Conservation (phyloP, 1,140 invertebrate genomes). For the Melitaea cinxia region DNA sequence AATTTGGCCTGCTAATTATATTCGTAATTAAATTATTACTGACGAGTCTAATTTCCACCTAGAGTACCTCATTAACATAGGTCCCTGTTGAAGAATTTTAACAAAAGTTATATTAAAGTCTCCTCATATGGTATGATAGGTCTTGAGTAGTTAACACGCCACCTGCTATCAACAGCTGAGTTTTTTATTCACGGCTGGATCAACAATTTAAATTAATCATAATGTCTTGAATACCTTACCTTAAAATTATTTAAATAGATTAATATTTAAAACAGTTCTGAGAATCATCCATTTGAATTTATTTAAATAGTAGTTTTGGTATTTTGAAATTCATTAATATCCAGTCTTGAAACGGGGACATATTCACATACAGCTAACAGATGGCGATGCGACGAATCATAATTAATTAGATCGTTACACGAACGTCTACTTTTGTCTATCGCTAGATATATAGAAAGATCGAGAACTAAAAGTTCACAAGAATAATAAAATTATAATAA, state of each 20-base stretch:
- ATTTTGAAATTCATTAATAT: conserved; percentile 1
- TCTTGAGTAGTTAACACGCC: conserved; percentile 21
- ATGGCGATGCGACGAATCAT: not conserved
- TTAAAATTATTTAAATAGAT: not conserved
- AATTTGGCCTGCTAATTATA: not conserved
- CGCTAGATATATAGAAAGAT: not conserved
- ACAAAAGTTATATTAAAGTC: conserved; percentile 18
- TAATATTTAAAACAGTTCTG: conserved; percentile 4
- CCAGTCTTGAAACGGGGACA: not conserved
- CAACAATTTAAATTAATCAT: conserved; percentile 20
- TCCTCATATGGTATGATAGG: conserved; percentile 27
- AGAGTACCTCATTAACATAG: conserved; percentile 15
- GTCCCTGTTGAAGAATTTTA: conserved; percentile 3
- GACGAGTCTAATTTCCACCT: conserved; percentile 11
- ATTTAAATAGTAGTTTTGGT: not conserved
- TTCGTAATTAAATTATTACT: not conserved
- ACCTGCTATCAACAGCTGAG: conserved; percentile 38
- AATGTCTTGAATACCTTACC: conserved; percentile 6
- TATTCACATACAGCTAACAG: not conserved
- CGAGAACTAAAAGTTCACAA: not conserved
- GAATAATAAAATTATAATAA: not conserved
- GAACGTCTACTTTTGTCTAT: not conserved
- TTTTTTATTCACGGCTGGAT: conserved; percentile 18
- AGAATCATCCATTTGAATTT: not conserved
- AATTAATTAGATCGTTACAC: not conserved